These are phyloP conservation scores for Melanerpes formicivorus DNA, from an alignment of 2,113 vertebrate species.

Conservation along the genomic window DNA sequence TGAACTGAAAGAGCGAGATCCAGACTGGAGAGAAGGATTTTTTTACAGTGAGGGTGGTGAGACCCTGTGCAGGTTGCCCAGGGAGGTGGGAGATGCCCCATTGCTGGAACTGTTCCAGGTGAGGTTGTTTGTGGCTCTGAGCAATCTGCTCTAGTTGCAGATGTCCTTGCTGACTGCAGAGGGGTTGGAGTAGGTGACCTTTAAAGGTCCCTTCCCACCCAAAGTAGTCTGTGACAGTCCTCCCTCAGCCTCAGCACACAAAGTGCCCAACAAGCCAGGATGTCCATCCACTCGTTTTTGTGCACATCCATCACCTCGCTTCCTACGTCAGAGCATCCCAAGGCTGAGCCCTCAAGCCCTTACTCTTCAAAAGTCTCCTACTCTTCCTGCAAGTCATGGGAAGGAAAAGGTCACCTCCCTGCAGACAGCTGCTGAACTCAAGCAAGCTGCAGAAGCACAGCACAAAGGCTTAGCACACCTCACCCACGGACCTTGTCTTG, in stretches of 20 bases:
- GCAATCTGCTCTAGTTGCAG: neutral
- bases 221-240: neutral
- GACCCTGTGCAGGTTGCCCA: too few species aligned
- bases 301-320: neutral
- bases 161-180: neutral
- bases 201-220: neutral
- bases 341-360: neutral
- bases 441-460: accelerated
- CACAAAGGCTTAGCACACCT: accelerated
- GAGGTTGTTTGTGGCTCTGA: neutral
- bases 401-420: neutral
- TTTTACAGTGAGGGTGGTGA: too few species aligned
- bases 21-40: too few species aligned
- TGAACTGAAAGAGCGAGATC: neutral
- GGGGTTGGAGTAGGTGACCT: neutral
- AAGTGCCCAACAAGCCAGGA: neutral
- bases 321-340: neutral
- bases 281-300: accelerated
- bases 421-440: neutral
- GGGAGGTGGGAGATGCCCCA: neutral
- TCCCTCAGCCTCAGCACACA: neutral
- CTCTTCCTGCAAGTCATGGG: accelerated
- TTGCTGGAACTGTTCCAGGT: neutral
- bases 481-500: accelerated
- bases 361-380: neutral